Percentiles rank a stretch among this genome's conserved stretches.
These are phyloP conservation scores for Halisarca cf. caerulea DNA, from an alignment of 37 sponge, comb jelly and placozoan species.

Conservation along the genomic window DNA sequence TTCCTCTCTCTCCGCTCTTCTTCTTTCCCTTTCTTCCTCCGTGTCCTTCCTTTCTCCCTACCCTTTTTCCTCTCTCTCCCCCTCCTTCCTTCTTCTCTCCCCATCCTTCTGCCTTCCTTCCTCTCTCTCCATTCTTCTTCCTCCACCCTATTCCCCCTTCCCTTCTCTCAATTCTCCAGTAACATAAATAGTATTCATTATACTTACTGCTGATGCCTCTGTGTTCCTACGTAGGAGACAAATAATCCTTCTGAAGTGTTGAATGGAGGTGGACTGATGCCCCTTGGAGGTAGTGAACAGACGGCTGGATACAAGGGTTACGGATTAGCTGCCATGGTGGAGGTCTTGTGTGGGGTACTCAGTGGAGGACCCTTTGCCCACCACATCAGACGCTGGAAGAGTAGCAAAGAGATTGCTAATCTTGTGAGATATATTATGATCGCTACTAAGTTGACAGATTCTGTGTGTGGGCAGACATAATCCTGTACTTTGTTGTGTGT, in stretches of 20 bases:
- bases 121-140: background rate
- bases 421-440: too few species aligned
- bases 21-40: background rate
- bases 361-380: conserved; percentile 75
- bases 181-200: too few species aligned
- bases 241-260: conserved; percentile 52
- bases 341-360: conserved; percentile 85
- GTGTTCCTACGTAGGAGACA: conserved; percentile 39
- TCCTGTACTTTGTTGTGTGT: too few species aligned
- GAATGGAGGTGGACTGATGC: conserved; percentile 77
- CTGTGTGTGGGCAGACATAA: too few species aligned
- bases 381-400: conserved; percentile 70
- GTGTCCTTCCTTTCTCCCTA: too few species aligned
- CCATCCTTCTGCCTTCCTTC: background rate
- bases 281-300: conserved; percentile 82
- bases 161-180: too few species aligned
- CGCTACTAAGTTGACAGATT: too few species aligned
- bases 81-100: background rate
- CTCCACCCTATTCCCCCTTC: background rate
- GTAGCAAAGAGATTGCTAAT: conserved; percentile 43
- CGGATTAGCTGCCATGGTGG: conserved; percentile 90
- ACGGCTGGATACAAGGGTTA: conserved; percentile 94
- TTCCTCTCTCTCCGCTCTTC: too few species aligned
- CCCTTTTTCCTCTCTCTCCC: background rate
- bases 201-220: background rate